Evolutionary conservation across 2,113 vertebrate species (phyloP), one percentile per base, ranked within the genome.

Genomic region (Ranitomeya imitator): DNA sequence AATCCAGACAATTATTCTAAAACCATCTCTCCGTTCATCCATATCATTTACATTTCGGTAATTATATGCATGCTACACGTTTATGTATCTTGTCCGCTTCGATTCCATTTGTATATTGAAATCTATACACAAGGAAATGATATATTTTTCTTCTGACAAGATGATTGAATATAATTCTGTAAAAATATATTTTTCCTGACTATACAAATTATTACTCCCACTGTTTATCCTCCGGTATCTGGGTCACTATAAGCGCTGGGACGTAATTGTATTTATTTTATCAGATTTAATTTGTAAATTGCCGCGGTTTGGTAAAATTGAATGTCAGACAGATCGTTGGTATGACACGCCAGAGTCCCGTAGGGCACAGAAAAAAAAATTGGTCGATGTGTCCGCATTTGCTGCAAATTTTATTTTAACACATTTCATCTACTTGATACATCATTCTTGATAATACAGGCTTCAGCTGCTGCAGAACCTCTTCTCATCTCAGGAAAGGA

Each of bases 81-180:
- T 71, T 55, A 69, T 84, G 51, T 31, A 7, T 55, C 82, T 51
- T 31, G 51, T 54, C 82, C 55, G 19, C 19, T 23, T 51, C 45
- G 15, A 54, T 84, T 51, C 51, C 2, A 61, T 86, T 16, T 60
- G 55, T 45, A 77, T 63, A 76, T 77, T 55, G 19, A 13, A n/a
- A 71, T 84, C 26, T 69, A 51, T 23, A n/a, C 7, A 57, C 26
- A 45, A 31, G 71, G 69, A 60, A 60, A 86, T 26, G 2, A 77
- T 51, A 60, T 45, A 78, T 86, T 86, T 77, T 63, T 18, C 37
- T 51, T 16, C 37, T 86, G 85, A 86, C 85, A 86, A 77, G 52
- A 86, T 77, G 85, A 78, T 86, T 86, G 52, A 76, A 60, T 77
- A 76, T 77, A 63, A 86, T 86, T 61, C 71, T 52, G 82, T 84